Conservation (phyloP, 2,888 invertebrate species). For the Mellilla xanthometata region DNA sequence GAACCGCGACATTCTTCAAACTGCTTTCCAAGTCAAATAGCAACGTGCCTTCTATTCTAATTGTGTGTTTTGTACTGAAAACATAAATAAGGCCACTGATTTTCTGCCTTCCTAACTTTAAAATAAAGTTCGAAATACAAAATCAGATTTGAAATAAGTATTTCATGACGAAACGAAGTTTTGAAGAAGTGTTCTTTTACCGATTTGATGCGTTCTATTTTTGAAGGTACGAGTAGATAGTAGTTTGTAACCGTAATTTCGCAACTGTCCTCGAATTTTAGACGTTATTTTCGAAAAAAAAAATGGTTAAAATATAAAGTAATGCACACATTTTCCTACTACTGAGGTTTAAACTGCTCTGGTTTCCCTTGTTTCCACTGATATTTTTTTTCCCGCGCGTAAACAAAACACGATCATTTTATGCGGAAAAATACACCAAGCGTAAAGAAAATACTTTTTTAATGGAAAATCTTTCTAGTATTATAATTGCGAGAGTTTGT, state of each 20-base stretch:
- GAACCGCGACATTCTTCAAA: constrained; percentile 43
- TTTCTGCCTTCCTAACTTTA: constrained; percentile 7
- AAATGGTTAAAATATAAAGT: too few species aligned
- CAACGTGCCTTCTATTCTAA: constrained; percentile 41
- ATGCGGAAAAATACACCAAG: too few species aligned
- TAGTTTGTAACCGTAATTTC: constrained; percentile 50
- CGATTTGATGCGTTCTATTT: constrained; percentile 74
- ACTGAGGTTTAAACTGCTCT: too few species aligned
- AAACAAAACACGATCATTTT: too few species aligned
- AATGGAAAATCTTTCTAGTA: too few species aligned
- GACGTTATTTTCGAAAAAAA: too few species aligned
- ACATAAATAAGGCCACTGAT: background rate
- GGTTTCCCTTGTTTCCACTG: too few species aligned
- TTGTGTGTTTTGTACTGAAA: constrained; percentile 19
- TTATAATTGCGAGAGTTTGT: too few species aligned
- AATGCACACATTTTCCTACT: too few species aligned
- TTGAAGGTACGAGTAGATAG: constrained; percentile 38
- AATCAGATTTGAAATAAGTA: constrained; percentile 3
- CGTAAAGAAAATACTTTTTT: too few species aligned
- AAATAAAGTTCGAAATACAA: constrained; percentile 10
- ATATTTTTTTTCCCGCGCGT: too few species aligned
- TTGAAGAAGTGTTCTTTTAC: constrained; percentile 50
- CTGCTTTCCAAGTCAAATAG: constrained; percentile 73
- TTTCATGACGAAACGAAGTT: constrained; percentile 37
- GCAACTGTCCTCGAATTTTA: constrained; percentile 39